Evolutionary conservation across 2,113 vertebrate species (phyloP).

Genomic region (Dipodomys merriami): DNA sequence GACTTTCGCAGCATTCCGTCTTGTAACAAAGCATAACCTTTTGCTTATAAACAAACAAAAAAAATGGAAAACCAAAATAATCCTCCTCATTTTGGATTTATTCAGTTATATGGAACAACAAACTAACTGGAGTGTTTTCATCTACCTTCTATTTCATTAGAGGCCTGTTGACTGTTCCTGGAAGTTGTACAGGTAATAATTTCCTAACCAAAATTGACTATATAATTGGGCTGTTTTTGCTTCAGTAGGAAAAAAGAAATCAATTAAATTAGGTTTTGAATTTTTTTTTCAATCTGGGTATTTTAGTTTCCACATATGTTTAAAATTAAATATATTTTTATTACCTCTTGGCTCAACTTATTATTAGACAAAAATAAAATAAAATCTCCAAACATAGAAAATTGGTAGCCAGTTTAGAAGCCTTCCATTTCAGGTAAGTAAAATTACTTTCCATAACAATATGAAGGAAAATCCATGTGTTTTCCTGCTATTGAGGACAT

Average conservation of each 20-base stretch:
- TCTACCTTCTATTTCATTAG: background rate
- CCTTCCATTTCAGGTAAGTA: background rate
- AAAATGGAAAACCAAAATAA: conserved; percentile 38
- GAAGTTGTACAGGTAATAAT: conserved; percentile 54
- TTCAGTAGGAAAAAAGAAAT: conserved; percentile 18
- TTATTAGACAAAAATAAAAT: background rate
- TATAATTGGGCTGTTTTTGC: conserved; percentile 47
- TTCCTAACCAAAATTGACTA: conserved; percentile 56
- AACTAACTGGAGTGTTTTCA: background rate
- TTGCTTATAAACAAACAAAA: background rate
- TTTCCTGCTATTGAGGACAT: background rate
- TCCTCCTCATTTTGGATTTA: conserved; percentile 22
- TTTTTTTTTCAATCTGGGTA: conserved; percentile 37
- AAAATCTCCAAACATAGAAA: conserved; percentile 27
- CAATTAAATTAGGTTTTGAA: conserved; percentile 50
- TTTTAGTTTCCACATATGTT: conserved; percentile 59
- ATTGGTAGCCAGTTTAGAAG: background rate
- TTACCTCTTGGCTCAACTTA: conserved; percentile 52
- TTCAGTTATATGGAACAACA: background rate
- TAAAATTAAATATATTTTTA: conserved; percentile 69
- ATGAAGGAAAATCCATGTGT: background rate
- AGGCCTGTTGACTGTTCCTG: background rate
- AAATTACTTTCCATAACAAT: background rate
- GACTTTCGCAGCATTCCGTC: background rate
- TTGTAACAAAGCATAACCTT: background rate